Evolutionary conservation across 1,140 invertebrate species (phyloP).

Genomic region (Zelostemma sp.): DNA sequence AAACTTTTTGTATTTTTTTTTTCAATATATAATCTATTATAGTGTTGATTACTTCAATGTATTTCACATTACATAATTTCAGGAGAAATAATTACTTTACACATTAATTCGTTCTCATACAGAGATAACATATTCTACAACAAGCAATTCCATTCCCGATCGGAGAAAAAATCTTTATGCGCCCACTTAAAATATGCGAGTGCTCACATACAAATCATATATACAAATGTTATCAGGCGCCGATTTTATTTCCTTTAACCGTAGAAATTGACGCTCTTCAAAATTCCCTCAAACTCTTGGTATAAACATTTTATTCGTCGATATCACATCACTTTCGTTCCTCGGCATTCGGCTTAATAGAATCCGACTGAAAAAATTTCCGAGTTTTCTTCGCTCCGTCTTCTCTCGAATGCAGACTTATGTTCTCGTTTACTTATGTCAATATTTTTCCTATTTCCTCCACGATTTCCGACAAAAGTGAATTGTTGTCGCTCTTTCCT

Average conservation of each 20-base stretch:
- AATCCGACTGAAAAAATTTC: background rate
- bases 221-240: background rate
- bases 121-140: constrained; percentile 1
- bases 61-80: background rate
- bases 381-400: constrained; percentile 14
- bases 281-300: background rate
- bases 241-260: background rate
- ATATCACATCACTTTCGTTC: background rate
- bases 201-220: background rate
- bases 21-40: background rate
- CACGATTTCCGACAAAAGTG: constrained; percentile 62
- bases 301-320: background rate
- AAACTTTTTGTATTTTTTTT: constrained; percentile 1
- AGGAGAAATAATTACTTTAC: background rate
- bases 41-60: background rate
- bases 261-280: background rate
- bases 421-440: constrained; percentile 44
- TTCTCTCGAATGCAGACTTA: constrained; percentile 32
- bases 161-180: background rate
- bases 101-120: background rate
- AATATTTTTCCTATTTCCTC: constrained; percentile 62
- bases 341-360: background rate
- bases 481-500: constrained; percentile 68
- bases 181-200: background rate
- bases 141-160: background rate